A percentile compares a stretch with the other conserved stretches of the same genome.
These are phyloP conservation scores for Limnothrissa miodon DNA, from an alignment of 2,113 vertebrate species.

Conservation along the genomic window DNA sequence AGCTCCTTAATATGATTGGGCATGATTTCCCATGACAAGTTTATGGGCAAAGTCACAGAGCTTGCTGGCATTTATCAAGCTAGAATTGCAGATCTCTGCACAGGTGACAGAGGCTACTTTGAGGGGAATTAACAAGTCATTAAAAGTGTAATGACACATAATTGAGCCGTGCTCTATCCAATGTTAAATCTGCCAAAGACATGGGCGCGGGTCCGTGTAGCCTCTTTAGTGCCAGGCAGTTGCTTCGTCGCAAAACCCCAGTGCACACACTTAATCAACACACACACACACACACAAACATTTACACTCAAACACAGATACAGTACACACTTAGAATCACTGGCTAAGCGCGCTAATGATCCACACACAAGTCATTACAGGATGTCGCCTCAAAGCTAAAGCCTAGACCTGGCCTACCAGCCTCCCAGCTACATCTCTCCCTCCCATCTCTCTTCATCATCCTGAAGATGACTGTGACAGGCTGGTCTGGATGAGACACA, in stretches of 20 bases:
- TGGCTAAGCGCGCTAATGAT: not conserved
- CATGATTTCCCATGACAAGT: constrained; percentile 46
- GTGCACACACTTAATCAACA: not conserved
- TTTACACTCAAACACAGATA: constrained; percentile 13
- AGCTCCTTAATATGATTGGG: constrained; percentile 31
- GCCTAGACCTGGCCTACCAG: not conserved
- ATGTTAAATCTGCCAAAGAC: constrained; percentile 1
- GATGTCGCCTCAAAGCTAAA: not conserved
- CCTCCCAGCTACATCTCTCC: not conserved
- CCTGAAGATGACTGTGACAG: not conserved
- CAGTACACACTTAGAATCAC: not conserved
- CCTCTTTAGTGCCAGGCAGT: constrained; percentile 11
- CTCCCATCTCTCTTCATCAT: not conserved
- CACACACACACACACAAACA: not conserved
- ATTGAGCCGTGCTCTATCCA: constrained; percentile 4
- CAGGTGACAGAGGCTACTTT: constrained; percentile 29
- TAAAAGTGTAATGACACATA: constrained; percentile 37
- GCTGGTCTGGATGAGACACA: not conserved
- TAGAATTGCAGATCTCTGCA: constrained; percentile 13
- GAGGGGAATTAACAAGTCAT: constrained; percentile 34
- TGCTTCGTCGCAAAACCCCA: not conserved
- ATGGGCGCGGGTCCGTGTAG: not conserved
- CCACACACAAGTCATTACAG: not conserved
- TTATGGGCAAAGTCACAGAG: not conserved
- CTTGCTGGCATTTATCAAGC: constrained; percentile 3